phyloP scores from a whole-genome alignment of 2,888 invertebrate genomes.

The Stenolophus ochropezus region DNA sequence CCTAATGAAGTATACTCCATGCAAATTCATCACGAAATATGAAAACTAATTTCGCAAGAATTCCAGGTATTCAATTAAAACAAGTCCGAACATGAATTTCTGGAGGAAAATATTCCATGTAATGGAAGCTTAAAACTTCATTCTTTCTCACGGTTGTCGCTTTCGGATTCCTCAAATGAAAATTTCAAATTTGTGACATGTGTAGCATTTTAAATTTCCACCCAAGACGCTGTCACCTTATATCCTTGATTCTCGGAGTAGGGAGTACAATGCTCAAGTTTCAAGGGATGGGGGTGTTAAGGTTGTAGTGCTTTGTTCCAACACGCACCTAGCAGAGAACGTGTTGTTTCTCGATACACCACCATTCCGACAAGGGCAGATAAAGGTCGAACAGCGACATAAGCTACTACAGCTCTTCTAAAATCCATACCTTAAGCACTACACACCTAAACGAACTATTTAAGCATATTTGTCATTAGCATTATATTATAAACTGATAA shows the following conservation, averaged over 20 bases:
- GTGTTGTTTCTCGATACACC: too few species aligned
- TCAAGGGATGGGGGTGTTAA: background rate
- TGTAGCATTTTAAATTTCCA: slow-evolving; percentile 1
- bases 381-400: too few species aligned
- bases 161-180: slow-evolving; percentile 1
- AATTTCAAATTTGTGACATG: background rate
- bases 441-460: too few species aligned
- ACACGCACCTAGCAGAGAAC: slow-evolving; percentile 23
- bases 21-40: background rate
- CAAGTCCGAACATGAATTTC: background rate
- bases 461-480: too few species aligned
- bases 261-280: slow-evolving; percentile 12
- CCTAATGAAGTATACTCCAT: background rate
- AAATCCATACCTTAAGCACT: too few species aligned
- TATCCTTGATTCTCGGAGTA: background rate
- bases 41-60: slow-evolving; percentile 5
- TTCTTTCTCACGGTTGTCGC: background rate
- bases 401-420: too few species aligned
- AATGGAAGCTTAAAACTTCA: background rate
- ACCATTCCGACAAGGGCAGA: too few species aligned
- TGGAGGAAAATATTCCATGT: background rate
- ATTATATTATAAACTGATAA: too few species aligned
- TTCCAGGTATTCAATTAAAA: slow-evolving; percentile 6
- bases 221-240: background rate
- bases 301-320: slow-evolving; percentile 5